phyloP scores from a whole-genome alignment of 1,140 invertebrate species.

The Amyelois transitella region DNA sequence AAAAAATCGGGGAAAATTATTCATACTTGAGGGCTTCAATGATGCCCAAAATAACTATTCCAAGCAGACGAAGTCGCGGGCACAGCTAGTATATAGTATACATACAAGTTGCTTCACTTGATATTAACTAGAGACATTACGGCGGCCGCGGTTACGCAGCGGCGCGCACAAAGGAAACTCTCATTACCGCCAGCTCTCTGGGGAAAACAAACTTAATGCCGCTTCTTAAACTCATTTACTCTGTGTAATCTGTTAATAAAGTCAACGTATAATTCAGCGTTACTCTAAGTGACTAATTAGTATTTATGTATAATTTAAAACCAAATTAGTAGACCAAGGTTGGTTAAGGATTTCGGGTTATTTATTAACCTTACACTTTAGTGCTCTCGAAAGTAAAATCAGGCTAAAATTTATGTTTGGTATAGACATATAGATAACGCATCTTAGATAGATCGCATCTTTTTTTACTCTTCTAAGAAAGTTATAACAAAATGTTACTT shows the following conservation, averaged over 20 bases:
- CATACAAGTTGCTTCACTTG: background rate
- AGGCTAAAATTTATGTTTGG: background rate
- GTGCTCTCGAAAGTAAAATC: background rate
- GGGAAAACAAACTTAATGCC: conserved; percentile 24
- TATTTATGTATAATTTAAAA: background rate
- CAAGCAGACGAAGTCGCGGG: too few relatives aligned
- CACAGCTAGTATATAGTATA: too few relatives aligned
- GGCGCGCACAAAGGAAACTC: conserved; percentile 28
- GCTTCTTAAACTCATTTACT: conserved; percentile 7
- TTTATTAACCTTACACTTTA: background rate
- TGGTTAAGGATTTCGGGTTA: background rate
- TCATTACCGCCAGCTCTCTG: conserved; percentile 23
- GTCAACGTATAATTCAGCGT: background rate
- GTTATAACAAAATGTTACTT: too few relatives aligned
- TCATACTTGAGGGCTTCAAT: too few relatives aligned
- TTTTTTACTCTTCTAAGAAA: too few relatives aligned
- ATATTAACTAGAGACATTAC: conserved; percentile 33
- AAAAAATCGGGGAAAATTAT: too few relatives aligned
- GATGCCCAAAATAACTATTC: too few relatives aligned
- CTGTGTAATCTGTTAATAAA: conserved; percentile 4
- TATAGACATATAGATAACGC: too few relatives aligned
- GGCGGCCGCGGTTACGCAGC: conserved; percentile 9
- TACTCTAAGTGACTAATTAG: background rate
- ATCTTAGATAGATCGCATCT: too few relatives aligned
- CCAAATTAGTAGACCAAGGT: background rate